A percentile compares a stretch with the other conserved stretches of the same genome.
phyloP scores from a whole-genome alignment of 2,797 vertebrate genomes.

The Microtus obscurus region DNA sequence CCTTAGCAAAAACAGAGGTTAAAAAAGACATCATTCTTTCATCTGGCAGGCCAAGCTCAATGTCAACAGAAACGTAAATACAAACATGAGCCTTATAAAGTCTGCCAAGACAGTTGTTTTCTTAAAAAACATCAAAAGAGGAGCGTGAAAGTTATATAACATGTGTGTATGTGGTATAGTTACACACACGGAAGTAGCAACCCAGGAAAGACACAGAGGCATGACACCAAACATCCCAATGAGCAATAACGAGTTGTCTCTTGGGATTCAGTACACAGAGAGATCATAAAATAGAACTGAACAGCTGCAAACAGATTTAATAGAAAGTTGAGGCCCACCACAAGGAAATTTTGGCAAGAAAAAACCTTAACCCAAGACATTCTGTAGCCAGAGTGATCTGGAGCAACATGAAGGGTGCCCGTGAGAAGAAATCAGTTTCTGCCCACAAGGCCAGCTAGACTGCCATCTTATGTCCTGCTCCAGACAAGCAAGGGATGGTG shows the following conservation, averaged over 20 bases:
- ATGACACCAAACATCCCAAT: background rate
- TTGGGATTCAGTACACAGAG: background rate
- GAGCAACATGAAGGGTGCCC: background rate
- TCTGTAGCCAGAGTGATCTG: background rate
- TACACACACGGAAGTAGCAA: background rate
- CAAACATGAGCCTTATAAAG: constrained; percentile 34
- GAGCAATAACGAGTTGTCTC: background rate
- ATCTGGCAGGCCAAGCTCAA: background rate
- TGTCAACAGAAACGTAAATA: constrained; percentile 3
- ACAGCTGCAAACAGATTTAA: background rate
- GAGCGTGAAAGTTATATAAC: background rate
- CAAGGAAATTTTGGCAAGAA: background rate
- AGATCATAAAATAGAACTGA: background rate
- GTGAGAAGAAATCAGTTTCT: background rate
- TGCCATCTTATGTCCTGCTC: background rate
- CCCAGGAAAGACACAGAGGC: background rate
- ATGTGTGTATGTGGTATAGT: background rate
- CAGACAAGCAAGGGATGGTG: background rate
- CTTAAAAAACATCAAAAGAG: background rate
- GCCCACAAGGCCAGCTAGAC: background rate
- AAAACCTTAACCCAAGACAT: background rate
- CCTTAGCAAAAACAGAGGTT: constrained; percentile 11
- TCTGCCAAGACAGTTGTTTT: background rate
- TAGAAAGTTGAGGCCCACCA: background rate
- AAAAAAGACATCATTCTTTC: background rate